Evolutionary conservation across 2,113 vertebrate species (phyloP), one percentile per base, ranked within the genome.

Genomic region (Lagopus muta): DNA sequence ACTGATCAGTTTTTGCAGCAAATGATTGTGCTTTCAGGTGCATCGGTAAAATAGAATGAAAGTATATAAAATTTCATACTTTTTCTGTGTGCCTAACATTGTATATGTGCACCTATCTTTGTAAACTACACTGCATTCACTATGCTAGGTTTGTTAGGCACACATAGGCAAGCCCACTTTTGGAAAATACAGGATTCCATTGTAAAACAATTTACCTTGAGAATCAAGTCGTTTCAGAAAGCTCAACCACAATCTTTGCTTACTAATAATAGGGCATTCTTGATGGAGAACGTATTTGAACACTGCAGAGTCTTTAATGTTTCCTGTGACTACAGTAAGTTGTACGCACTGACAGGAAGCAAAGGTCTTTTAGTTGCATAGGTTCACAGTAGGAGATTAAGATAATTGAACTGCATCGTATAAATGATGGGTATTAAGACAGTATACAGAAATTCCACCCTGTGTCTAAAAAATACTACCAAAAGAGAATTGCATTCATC

Each of bases 211-310:
- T 36, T 87, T 85, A 55, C 92, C 25, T 65, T 22, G 38, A 93
- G 75, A 92, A 89, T 82, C 47, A 80, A 85, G 32, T 74, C 1
- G 52, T 87, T 91, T 92, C 34, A 11, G 62, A 89, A 93, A 88
- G 60, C 62, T 91, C 91, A 75, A 92, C 86, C 70, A 52, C 38
- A 70, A 93, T 65, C 34, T 65, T 32, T 82, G 54, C 70, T 82
- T 78, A 90, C 64, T 86, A 86, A 84, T 85, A 90, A 74, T 27
- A 43, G 19, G 48, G 27, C 60, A 42, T 45, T 89, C 72, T 73
- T 90, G 82, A 79, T 34, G 52, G 43, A 86, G 21, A 82, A 70
- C 77, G 25, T 30, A 70, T 73, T 94, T 80, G 60, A 69, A 80
- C 30, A 22, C 45, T 81, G 40, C 18, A 67, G 60, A 74, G 48